Evolutionary conservation across 2,797 vertebrate species (phyloP).

Genomic region (Ctenosaura bakeri): DNA sequence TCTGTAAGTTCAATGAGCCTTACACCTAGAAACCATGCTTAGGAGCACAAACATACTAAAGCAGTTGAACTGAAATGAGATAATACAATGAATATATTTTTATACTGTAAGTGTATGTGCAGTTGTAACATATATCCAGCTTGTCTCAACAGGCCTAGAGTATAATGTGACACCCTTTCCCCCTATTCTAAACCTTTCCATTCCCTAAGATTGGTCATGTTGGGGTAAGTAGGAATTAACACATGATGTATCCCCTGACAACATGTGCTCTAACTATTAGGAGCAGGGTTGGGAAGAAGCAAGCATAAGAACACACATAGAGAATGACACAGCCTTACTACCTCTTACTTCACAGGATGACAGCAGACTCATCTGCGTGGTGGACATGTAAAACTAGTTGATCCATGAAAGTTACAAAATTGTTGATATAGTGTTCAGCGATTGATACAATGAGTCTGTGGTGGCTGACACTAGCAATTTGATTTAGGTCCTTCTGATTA

Average conservation of each 20-base stretch:
- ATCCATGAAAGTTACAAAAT: no score
- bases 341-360: neutral
- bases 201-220: no score
- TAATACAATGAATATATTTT: neutral
- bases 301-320: neutral
- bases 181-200: neutral
- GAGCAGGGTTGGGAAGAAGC: neutral
- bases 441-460: no score
- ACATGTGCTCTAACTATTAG: neutral
- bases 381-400: neutral
- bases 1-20: constrained; percentile 1
- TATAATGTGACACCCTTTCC: neutral
- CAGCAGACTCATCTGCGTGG: neutral
- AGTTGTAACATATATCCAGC: neutral
- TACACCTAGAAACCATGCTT: neutral
- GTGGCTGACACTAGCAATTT: no score
- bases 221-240: neutral
- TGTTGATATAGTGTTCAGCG: no score
- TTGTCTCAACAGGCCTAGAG: no score
- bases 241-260: neutral
- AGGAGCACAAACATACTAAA: neutral
- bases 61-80: neutral
- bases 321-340: neutral
- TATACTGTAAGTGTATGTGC: neutral
- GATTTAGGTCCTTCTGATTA: neutral